Conservation (phyloP, 2,113 vertebrate species). For the Bagarius yarrelli region DNA sequence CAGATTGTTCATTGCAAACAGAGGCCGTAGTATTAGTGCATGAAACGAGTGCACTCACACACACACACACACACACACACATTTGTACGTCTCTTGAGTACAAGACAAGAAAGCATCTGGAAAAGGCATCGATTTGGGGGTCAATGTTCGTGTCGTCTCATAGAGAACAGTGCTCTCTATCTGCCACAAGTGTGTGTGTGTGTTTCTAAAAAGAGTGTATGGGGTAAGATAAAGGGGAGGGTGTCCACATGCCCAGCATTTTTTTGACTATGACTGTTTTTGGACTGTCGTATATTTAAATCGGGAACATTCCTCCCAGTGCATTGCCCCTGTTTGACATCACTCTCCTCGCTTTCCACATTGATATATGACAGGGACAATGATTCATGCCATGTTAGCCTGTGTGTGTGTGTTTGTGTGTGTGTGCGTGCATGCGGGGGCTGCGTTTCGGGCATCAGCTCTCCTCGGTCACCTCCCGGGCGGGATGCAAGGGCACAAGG, state of each 20-base stretch:
- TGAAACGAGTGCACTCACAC: conserved; percentile 19
- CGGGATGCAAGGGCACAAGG: conserved; percentile 60
- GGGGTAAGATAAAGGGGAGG: conserved; percentile 30
- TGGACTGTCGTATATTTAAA: conserved; percentile 67
- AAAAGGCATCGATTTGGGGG: conserved; percentile 55
- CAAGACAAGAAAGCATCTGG: conserved; percentile 57
- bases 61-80: conserved; percentile 42
- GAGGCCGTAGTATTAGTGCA: conserved; percentile 46
- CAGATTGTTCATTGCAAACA: conserved; percentile 34
- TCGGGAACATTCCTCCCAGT: conserved; percentile 72
- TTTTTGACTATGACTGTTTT: conserved; percentile 48
- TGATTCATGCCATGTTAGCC: conserved; percentile 63
- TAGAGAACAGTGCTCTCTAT: conserved; percentile 44
- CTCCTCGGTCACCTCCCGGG: conserved; percentile 71
- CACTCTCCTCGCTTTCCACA: conserved; percentile 63
- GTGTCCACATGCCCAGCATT: conserved; percentile 60
- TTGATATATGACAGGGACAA: conserved; percentile 66
- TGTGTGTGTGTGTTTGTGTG: conserved; percentile 29
- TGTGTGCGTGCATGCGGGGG: not conserved
- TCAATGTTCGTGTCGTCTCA: conserved; percentile 46
- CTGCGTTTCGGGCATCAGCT: conserved; percentile 59
- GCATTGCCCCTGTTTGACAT: conserved; percentile 68
- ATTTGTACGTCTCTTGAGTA: conserved; percentile 26
- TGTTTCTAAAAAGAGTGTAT: conserved; percentile 32
- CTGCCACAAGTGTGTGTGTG: conserved; percentile 42